Conservation (phyloP, 2,888 invertebrate species). For the Eurytoma californica region DNA sequence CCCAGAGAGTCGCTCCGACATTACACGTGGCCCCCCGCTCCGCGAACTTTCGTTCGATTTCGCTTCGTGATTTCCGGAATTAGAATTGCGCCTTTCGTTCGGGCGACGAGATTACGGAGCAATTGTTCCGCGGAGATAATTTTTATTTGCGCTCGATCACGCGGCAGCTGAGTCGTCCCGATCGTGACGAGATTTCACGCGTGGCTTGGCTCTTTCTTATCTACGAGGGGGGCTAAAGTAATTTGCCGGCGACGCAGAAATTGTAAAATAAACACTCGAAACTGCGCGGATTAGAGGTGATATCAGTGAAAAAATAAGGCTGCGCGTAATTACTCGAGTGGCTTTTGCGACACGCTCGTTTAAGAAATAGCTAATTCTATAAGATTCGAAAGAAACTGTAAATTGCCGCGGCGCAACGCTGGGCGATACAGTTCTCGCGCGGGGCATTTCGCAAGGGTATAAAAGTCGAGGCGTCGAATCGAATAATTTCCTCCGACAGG, state of each 20-base stretch:
- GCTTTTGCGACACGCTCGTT: slow-evolving; percentile 22
- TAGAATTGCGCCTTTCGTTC: slow-evolving; percentile 3
- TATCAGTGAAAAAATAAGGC: neutral
- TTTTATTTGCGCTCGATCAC: too few species aligned
- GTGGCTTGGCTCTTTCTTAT: too few species aligned
- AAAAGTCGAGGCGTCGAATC: neutral
- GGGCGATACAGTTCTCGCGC: neutral
- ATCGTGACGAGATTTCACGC: too few species aligned
- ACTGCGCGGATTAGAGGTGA: neutral
- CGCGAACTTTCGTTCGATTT: slow-evolving; percentile 32
- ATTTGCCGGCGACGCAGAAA: too few species aligned
- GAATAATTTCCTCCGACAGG: slow-evolving; percentile 26
- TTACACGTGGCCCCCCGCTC: neutral
- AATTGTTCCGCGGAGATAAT: neutral
- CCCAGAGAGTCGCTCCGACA: neutral
- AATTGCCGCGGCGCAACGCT: slow-evolving; percentile 9
- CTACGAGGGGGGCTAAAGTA: too few species aligned
- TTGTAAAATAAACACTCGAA: neutral
- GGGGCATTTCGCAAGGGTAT: neutral
- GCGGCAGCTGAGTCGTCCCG: too few species aligned
- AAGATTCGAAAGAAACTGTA: slow-evolving; percentile 18
- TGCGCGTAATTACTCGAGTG: slow-evolving; percentile 19
- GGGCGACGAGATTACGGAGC: neutral
- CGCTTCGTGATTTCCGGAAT: slow-evolving; percentile 40
- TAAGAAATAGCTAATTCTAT: slow-evolving; percentile 29